phyloP scores from a whole-genome alignment of 2,888 invertebrate species.

The Andrena chrysosceles region DNA sequence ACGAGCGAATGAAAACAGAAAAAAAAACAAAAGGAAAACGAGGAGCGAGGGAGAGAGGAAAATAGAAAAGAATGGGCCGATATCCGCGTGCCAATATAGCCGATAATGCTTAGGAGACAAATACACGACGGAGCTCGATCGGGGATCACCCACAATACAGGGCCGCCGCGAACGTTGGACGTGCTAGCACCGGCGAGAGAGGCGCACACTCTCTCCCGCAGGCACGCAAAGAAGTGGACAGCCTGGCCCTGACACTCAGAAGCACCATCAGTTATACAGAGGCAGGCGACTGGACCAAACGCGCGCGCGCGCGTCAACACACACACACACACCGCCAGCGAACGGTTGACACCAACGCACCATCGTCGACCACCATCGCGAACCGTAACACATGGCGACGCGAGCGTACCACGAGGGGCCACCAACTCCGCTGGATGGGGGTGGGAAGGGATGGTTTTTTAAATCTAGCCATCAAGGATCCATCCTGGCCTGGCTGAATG shows the following conservation, averaged over 20 bases:
- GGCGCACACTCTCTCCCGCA: constrained; percentile 59
- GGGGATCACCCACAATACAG: constrained; percentile 52
- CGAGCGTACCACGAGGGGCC: constrained; percentile 56
- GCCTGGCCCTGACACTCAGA: constrained; percentile 83
- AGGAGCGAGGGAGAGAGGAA: constrained; percentile 9
- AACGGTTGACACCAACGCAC: constrained; percentile 17
- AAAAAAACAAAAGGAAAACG: neutral
- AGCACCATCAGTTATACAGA: constrained; percentile 84
- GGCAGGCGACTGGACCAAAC: constrained; percentile 75
- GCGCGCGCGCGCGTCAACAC: constrained; percentile 31
- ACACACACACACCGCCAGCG: neutral
- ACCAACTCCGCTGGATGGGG: constrained; percentile 58
- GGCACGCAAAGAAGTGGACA: constrained; percentile 81
- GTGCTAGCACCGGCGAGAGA: constrained; percentile 22
- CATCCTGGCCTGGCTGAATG: constrained; percentile 79
- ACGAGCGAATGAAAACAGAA: neutral
- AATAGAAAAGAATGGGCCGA: constrained; percentile 37
- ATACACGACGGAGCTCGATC: constrained; percentile 39
- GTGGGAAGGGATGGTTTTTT: constrained; percentile 69
- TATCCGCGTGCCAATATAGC: constrained; percentile 51
- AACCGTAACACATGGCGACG: constrained; percentile 73
- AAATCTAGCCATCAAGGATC: constrained; percentile 80
- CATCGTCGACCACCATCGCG: constrained; percentile 57
- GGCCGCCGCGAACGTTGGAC: constrained; percentile 40
- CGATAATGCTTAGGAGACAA: constrained; percentile 59